Percentiles rank a stretch among this genome's conserved stretches.
Conservation (phyloP, 2,888 invertebrate species). For the Ichneumon xanthorius region DNA sequence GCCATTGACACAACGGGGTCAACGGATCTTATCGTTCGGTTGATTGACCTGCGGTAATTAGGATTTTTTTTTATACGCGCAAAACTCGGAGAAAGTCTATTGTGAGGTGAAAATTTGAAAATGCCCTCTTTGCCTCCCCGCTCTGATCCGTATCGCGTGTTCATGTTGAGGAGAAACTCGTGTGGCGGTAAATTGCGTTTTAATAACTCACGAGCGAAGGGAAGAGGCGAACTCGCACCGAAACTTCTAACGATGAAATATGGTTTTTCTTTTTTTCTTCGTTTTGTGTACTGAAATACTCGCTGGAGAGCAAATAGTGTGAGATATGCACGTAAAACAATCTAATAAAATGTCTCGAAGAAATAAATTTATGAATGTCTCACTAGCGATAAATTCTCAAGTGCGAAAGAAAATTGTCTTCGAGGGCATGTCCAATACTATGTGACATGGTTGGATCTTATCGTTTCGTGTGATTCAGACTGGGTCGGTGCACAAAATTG, state of each 20-base stretch:
- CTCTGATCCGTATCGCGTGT: slow-evolving; percentile 9
- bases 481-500: background rate
- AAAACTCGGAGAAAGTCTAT: background rate
- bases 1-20: slow-evolving; percentile 1
- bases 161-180: background rate
- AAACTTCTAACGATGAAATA: slow-evolving; percentile 2
- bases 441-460: background rate
- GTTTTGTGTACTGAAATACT: slow-evolving; percentile 4
- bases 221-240: background rate
- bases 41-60: slow-evolving; percentile 42
- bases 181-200: slow-evolving; percentile 37
- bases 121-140: background rate
- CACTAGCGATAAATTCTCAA: background rate
- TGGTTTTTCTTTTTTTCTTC: background rate
- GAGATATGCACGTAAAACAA: background rate
- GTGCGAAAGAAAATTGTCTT: background rate
- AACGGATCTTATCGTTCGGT: slow-evolving; percentile 29
- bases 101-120: background rate
- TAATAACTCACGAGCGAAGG: slow-evolving; percentile 32
- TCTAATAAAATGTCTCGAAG: background rate
- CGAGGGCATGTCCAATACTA: background rate
- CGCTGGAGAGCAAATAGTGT: background rate
- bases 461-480: background rate
- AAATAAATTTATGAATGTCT: too few relatives aligned
- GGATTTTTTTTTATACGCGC: background rate